Conservation (phyloP, 2,797 vertebrate genomes). For the Lophotriccus pileatus region DNA sequence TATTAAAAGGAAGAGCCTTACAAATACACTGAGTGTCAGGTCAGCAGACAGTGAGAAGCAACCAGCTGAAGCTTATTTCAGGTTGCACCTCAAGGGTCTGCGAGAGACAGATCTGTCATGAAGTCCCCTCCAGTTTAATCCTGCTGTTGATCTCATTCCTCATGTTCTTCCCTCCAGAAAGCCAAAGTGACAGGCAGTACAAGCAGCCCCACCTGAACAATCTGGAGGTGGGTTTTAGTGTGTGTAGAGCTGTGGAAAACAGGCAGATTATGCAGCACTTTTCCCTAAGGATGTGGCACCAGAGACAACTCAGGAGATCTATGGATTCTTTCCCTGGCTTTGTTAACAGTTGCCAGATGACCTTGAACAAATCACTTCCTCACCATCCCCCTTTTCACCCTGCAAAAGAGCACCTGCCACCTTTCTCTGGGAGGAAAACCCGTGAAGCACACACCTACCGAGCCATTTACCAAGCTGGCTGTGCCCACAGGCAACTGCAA, state of each 20-base stretch:
- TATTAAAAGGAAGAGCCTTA: neutral
- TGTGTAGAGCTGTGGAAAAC: neutral
- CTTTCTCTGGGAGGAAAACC: neutral
- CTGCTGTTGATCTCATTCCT: neutral
- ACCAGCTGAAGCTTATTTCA: neutral
- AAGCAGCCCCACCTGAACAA: neutral
- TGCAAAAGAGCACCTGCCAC: neutral
- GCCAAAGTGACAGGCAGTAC: neutral
- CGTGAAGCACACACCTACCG: accelerated
- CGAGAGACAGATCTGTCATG: neutral
- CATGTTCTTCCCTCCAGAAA: neutral
- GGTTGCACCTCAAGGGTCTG: neutral
- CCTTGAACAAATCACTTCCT: neutral
- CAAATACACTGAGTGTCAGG: neutral
- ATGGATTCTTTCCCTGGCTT: neutral
- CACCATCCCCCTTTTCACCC: neutral
- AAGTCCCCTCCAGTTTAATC: neutral
- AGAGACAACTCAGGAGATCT: neutral
- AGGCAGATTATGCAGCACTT: neutral
- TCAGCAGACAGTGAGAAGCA: neutral
- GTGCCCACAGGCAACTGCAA: neutral
- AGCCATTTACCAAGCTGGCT: neutral
- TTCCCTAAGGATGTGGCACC: neutral
- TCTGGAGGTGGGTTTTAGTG: neutral
- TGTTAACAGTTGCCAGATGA: neutral